Percentiles rank a stretch among this genome's conserved stretches.
phyloP scores from a whole-genome alignment of 2,797 vertebrate species.

The Intellagama lesueurii region DNA sequence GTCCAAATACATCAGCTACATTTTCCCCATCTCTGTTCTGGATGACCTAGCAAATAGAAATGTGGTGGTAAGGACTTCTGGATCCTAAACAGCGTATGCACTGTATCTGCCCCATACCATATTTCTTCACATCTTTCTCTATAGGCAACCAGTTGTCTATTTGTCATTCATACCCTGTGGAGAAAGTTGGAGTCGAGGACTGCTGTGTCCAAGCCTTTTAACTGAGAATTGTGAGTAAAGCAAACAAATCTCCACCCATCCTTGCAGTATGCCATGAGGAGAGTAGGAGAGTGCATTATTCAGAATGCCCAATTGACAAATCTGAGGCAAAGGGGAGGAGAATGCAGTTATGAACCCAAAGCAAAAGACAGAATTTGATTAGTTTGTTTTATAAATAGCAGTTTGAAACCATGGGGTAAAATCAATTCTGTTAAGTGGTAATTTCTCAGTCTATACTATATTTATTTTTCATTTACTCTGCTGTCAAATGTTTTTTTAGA shows the following conservation, averaged over 20 bases:
- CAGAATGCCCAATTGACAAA: constrained; percentile 10
- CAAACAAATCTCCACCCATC: neutral
- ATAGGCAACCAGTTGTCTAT: too few relatives aligned
- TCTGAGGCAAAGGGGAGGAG: neutral
- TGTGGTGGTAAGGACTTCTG: too few relatives aligned
- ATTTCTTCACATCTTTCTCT: too few relatives aligned
- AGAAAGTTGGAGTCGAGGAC: constrained; percentile 17
- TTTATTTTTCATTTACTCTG: neutral
- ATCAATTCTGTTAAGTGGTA: constrained; percentile 25
- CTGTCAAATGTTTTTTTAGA: constrained; percentile 28
- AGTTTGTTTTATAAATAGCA: neutral
- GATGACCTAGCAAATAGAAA: neutral
- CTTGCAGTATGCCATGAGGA: neutral
- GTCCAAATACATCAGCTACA: neutral
- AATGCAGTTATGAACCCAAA: constrained; percentile 21
- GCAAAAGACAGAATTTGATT: constrained; percentile 34
- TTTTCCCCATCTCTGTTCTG: neutral
- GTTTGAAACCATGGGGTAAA: constrained; percentile 46
- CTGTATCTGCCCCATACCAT: too few relatives aligned
- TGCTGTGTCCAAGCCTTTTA: neutral
- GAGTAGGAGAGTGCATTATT: constrained; percentile 14
- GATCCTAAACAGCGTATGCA: neutral
- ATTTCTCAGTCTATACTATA: constrained; percentile 25
- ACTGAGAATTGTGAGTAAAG: constrained; percentile 5
- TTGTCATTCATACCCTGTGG: neutral